phyloP scores from a whole-genome alignment of 1,140 invertebrate genomes.

The Cylas formicarius region DNA sequence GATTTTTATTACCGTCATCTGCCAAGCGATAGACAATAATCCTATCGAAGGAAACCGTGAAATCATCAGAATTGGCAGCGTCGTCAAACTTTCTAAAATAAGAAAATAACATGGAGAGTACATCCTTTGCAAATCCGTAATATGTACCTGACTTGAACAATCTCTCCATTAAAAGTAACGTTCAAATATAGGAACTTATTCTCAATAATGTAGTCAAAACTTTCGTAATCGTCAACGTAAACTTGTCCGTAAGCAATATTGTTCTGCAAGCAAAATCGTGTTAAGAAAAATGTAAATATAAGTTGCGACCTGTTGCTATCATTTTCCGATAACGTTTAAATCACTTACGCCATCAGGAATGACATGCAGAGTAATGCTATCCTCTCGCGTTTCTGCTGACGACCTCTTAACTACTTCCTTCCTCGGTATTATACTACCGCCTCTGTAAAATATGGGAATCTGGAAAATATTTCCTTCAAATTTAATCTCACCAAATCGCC shows the following conservation, averaged over 20 bases:
- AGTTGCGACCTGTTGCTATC: no score
- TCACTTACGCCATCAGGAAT: constrained; percentile 20
- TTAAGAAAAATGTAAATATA: constrained; percentile 52
- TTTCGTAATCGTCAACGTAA: constrained; percentile 23
- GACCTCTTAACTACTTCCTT: constrained; percentile 58
- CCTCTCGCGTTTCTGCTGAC: constrained; percentile 36
- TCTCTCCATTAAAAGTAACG: neutral
- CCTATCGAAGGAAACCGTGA: no score
- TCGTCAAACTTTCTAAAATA: no score
- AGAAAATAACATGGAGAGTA: no score
- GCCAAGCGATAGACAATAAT: no score
- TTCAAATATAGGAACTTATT: constrained; percentile 17
- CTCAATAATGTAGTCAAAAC: constrained; percentile 20
- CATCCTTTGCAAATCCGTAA: no score
- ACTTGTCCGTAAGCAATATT: constrained; percentile 10
- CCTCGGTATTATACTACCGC: constrained; percentile 84
- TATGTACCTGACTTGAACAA: no score
- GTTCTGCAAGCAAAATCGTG: constrained; percentile 14
- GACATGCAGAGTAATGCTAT: constrained; percentile 19
- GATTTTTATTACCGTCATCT: no score
- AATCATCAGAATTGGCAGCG: no score
- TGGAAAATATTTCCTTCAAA: constrained; percentile 40
- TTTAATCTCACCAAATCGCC: neutral
- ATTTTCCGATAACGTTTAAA: no score
- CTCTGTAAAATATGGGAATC: constrained; percentile 89